Conservation (phyloP, 2,797 vertebrate genomes). For the Enteromius mattozi region DNA sequence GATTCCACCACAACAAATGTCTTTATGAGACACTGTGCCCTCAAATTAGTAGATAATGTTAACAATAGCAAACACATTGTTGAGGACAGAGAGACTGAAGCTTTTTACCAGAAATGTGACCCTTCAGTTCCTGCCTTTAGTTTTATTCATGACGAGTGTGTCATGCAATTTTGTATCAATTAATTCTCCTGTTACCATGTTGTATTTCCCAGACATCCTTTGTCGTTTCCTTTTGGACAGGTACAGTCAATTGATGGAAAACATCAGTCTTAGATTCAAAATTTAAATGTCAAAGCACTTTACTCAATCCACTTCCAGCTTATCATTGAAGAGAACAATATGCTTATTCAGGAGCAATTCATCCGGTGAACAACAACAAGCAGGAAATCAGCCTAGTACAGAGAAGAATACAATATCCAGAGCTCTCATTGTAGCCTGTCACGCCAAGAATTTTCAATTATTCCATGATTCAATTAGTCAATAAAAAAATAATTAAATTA, state of each 20-base stretch:
- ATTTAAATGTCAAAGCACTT: slow-evolving; percentile 52
- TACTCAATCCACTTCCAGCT: slow-evolving; percentile 60
- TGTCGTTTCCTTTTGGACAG: slow-evolving; percentile 59
- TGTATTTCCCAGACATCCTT: slow-evolving; percentile 28
- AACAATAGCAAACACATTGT: neutral
- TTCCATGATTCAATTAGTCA: neutral
- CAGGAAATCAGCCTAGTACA: slow-evolving; percentile 60
- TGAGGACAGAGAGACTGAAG: neutral
- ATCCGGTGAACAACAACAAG: slow-evolving; percentile 39
- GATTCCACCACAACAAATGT: neutral
- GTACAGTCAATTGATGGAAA: slow-evolving; percentile 59
- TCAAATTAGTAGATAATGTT: neutral
- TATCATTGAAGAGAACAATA: slow-evolving; percentile 70
- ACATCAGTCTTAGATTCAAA: slow-evolving; percentile 59
- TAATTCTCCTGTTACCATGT: neutral
- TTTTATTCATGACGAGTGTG: slow-evolving; percentile 1
- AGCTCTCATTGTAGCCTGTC: neutral
- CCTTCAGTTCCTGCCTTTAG: neutral
- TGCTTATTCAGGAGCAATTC: slow-evolving; percentile 56
- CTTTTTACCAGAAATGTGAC: slow-evolving; percentile 13
- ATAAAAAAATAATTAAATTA: neutral
- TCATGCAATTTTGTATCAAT: neutral
- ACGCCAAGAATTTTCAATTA: neutral
- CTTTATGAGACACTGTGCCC: neutral
- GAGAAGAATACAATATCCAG: slow-evolving; percentile 31